Percentiles rank a stretch among this genome's conserved stretches.
These are phyloP conservation scores for Sebastes matsubarae DNA, from an alignment of 2,797 vertebrate species.

Conservation along the genomic window DNA sequence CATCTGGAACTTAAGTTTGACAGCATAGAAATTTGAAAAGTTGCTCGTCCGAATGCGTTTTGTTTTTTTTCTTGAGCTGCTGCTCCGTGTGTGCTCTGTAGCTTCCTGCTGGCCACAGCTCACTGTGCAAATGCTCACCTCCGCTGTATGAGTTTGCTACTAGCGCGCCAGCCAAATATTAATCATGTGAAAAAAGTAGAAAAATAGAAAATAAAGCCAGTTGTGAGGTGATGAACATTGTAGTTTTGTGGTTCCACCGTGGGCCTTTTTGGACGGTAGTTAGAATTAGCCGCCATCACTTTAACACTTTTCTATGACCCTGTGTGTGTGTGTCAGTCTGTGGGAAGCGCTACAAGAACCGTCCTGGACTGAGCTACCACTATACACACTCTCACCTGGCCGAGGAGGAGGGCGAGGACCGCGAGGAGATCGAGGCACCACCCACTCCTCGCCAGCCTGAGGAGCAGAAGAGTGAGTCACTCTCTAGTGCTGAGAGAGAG, in stretches of 20 bases:
- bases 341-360: constrained; percentile 97
- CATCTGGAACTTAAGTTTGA: constrained; percentile 30
- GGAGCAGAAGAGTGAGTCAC: constrained; percentile 93
- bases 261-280: constrained; percentile 39
- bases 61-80: neutral
- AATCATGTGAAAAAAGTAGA: neutral
- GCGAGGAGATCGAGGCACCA: constrained; percentile 92
- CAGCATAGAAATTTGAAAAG: constrained; percentile 1
- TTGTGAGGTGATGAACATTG: constrained; percentile 12
- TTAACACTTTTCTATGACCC: constrained; percentile 68
- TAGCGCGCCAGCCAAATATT: constrained; percentile 4
- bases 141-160: constrained; percentile 31
- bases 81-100: constrained; percentile 38
- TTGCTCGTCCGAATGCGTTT: neutral
- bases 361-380: constrained; percentile 95
- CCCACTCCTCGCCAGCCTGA: constrained; percentile 91
- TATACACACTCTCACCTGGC: constrained; percentile 97
- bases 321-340: constrained; percentile 88
- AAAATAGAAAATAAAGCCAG: neutral
- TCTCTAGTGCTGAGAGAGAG: constrained; percentile 58
- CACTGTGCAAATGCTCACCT: constrained; percentile 34
- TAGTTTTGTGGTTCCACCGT: constrained; percentile 29
- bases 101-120: constrained; percentile 25
- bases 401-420: constrained; percentile 96
- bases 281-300: constrained; percentile 30